phyloP scores from a whole-genome alignment of 37 sponge, comb jelly and placozoan species.

The Ianthella basta region DNA sequence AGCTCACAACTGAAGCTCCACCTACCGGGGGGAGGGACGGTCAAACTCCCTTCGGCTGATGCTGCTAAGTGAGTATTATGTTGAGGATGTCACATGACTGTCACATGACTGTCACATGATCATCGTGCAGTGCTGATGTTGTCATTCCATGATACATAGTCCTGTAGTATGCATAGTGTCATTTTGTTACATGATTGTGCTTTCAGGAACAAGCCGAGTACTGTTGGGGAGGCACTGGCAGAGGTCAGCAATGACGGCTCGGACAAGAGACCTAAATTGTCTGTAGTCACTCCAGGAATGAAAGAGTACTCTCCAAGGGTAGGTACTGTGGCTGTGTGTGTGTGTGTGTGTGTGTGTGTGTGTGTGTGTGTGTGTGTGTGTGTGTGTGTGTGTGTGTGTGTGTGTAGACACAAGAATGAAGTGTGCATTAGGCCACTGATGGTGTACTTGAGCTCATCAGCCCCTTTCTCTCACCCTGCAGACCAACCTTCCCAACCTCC shows the following conservation, averaged over 20 bases:
- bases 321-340: too few species aligned
- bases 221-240: conserved; percentile 29
- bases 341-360: conserved; percentile 43
- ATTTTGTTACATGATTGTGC: too few species aligned
- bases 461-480: neutral
- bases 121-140: neutral
- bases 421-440: too few species aligned
- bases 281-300: conserved; percentile 33
- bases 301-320: conserved; percentile 28
- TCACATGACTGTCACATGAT: neutral
- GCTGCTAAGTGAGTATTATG: neutral
- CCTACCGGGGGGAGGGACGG: conserved; percentile 61
- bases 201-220: neutral
- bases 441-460: neutral
- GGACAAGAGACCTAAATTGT: conserved; percentile 23
- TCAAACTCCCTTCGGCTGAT: conserved; percentile 15
- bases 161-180: neutral
- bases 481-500: neutral
- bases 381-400: conserved; percentile 47
- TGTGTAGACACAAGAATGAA: too few species aligned
- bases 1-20: conserved; percentile 78
- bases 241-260: conserved; percentile 9
- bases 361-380: conserved; percentile 52
- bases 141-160: neutral
- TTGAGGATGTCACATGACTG: neutral